phyloP scores from a whole-genome alignment of 2,888 invertebrate genomes.

The Synanthedon andrenaeformis region DNA sequence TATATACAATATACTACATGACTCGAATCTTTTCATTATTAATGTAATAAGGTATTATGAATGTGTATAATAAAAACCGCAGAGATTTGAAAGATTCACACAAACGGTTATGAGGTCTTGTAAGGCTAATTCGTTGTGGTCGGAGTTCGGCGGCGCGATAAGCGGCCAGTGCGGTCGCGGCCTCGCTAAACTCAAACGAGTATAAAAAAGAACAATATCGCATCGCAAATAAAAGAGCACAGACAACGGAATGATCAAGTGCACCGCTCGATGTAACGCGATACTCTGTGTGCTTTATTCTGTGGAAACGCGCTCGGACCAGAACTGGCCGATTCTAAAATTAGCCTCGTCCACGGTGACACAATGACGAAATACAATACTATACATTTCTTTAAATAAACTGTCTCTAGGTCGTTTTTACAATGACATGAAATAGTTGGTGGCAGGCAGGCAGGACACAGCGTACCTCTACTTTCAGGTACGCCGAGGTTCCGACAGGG shows the following conservation, averaged over 20 bases:
- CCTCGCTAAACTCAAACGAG: conserved; percentile 39
- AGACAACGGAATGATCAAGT: conserved; percentile 64
- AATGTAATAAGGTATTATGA: too few species aligned
- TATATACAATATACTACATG: too few species aligned
- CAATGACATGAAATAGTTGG: too few species aligned
- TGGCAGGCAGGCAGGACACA: too few species aligned
- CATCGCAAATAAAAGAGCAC: conserved; percentile 46
- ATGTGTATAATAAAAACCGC: neutral
- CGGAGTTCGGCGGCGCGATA: conserved; percentile 36
- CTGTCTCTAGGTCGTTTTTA: neutral
- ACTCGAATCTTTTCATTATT: too few species aligned
- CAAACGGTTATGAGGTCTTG: conserved; percentile 20
- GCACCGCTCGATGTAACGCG: conserved; percentile 58
- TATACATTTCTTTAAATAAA: conserved; percentile 14
- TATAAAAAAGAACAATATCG: conserved; percentile 35
- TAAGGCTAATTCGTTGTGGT: conserved; percentile 22
- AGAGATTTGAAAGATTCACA: conserved; percentile 31
- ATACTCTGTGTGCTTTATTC: conserved; percentile 52
- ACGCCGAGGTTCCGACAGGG: too few species aligned
- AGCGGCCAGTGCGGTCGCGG: conserved; percentile 45
- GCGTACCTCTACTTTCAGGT: too few species aligned
- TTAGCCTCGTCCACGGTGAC: conserved; percentile 34
- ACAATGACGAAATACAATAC: conserved; percentile 16
- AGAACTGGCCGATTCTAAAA: conserved; percentile 35
- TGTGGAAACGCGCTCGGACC: conserved; percentile 16